Evolutionary conservation across 2,888 invertebrate species (phyloP).

Genomic region (Microctonus hyperodae): DNA sequence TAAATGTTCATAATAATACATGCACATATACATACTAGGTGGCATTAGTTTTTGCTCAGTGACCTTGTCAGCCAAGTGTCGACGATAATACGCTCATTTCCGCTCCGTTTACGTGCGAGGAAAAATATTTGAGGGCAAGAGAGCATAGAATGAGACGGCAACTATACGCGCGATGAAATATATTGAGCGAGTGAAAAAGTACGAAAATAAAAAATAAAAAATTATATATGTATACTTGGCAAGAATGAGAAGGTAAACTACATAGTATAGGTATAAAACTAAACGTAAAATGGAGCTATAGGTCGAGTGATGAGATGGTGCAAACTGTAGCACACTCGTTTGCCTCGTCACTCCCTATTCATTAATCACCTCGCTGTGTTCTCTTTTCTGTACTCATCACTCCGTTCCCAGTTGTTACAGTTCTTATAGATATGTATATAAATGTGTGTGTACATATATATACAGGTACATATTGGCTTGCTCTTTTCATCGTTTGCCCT

Average conservation of each 20-base stretch:
- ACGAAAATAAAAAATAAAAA: constrained; percentile 21
- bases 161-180: constrained; percentile 12
- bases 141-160: constrained; percentile 17
- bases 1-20: too few species aligned
- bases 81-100: constrained; percentile 34
- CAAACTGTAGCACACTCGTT: constrained; percentile 46
- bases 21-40: constrained; percentile 5
- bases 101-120: constrained; percentile 27
- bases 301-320: constrained; percentile 46
- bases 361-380: constrained; percentile 55
- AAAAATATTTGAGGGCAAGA: constrained; percentile 19
- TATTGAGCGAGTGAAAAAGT: neutral
- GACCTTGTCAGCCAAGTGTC: constrained; percentile 14
- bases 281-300: constrained; percentile 14
- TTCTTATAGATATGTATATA: too few species aligned
- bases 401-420: neutral
- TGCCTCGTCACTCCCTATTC: constrained; percentile 57
- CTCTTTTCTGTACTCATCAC: neutral
- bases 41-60: constrained; percentile 22
- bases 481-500: constrained; percentile 29
- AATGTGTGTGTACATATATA: too few species aligned
- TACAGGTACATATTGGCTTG: neutral
- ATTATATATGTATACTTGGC: constrained; percentile 14
- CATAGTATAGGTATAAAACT: constrained; percentile 8
- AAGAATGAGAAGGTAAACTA: neutral